phyloP scores from a whole-genome alignment of 2,797 vertebrate genomes.

The Polyboroides typus region DNA sequence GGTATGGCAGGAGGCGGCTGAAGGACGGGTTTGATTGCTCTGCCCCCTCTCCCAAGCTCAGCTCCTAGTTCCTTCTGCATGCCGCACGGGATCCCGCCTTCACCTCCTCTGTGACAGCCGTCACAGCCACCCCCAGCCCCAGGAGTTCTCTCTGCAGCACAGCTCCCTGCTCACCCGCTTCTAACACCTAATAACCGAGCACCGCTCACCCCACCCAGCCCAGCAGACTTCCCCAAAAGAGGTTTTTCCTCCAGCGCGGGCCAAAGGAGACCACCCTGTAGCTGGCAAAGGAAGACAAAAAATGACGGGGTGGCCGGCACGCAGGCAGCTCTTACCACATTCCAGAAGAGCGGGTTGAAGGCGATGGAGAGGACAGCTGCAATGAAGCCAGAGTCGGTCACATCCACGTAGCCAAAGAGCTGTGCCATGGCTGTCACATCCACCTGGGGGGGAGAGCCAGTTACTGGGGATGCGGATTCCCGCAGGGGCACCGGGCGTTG shows the following conservation, averaged over 20 bases:
- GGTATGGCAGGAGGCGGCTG: not conserved
- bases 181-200: not conserved
- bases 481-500: accelerated
- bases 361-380: slow-evolving; percentile 72
- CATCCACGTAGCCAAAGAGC: slow-evolving; percentile 71
- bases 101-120: not conserved
- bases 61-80: not conserved
- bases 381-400: slow-evolving; percentile 72
- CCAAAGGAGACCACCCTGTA: not conserved
- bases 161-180: not conserved
- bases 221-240: not conserved
- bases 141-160: not conserved
- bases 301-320: accelerated
- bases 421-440: slow-evolving; percentile 67
- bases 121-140: not conserved
- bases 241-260: not conserved
- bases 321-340: slow-evolving; percentile 76
- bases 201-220: accelerated
- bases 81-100: accelerated
- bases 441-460: not conserved
- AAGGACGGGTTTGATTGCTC: not conserved
- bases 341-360: slow-evolving; percentile 88
- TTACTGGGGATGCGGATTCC: not conserved
- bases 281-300: not conserved
- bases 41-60: not conserved